phyloP scores from a whole-genome alignment of 1,140 invertebrate species.

The Conus betulinus region DNA sequence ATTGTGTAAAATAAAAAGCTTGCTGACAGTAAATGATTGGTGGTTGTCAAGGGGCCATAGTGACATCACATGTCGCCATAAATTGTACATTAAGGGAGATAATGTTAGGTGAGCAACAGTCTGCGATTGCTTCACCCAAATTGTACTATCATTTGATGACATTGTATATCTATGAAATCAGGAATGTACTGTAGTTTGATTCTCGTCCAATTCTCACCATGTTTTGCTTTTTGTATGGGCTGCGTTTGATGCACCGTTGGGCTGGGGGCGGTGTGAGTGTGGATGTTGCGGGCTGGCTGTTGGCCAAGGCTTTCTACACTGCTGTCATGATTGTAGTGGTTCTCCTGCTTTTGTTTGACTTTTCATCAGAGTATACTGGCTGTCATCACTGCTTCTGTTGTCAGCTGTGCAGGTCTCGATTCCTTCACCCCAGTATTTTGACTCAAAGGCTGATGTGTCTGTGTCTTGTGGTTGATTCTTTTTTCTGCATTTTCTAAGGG shows the following conservation, averaged over 20 bases:
- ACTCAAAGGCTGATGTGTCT: background rate
- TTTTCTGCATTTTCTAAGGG: no score
- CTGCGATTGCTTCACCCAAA: no score
- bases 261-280: no score
- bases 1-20: background rate
- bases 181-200: background rate
- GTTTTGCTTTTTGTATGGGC: background rate
- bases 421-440: no score
- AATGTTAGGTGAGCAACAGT: background rate
- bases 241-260: no score
- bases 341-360: background rate
- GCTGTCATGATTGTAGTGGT: background rate
- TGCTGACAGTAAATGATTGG: no score
- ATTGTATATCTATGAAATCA: no score
- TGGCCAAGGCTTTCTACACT: background rate
- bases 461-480: background rate
- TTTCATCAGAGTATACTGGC: background rate
- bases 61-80: background rate
- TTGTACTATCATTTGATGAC: no score
- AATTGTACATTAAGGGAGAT: background rate
- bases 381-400: background rate
- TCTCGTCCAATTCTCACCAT: background rate
- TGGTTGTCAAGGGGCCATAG: no score
- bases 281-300: no score
- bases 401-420: no score